Percentiles rank a stretch among this genome's conserved stretches.
These are phyloP conservation scores for Drosophila picticornis DNA, from an alignment of 2,888 invertebrate genomes.

Conservation along the genomic window DNA sequence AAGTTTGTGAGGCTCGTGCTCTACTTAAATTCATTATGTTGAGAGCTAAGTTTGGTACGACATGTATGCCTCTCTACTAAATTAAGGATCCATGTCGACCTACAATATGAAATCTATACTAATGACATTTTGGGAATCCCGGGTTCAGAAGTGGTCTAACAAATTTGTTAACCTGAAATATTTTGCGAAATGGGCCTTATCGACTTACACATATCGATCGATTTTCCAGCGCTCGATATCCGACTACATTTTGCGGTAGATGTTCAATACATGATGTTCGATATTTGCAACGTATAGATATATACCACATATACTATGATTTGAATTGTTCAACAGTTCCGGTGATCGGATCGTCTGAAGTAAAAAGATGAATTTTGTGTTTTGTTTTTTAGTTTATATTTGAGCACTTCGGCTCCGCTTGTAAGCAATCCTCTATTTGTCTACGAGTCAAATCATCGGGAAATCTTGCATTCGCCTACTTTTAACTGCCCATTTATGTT, in stretches of 20 bases:
- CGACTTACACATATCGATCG: neutral
- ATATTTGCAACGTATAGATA: neutral
- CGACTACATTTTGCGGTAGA: neutral
- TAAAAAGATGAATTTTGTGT: neutral
- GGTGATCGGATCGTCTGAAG: neutral
- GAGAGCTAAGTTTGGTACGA: neutral
- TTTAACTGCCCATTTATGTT: neutral
- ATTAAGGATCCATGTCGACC: neutral
- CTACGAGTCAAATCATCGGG: neutral
- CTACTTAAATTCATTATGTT: constrained; percentile 1
- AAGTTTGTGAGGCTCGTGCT: neutral
- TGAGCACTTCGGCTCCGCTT: neutral
- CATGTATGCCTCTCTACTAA: neutral
- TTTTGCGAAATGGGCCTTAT: neutral
- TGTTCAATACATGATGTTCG: neutral
- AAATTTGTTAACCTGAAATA: neutral
- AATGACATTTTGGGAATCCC: neutral
- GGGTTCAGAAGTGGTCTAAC: neutral
- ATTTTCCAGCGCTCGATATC: neutral
- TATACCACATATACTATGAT: neutral
- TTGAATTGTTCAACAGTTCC: neutral
- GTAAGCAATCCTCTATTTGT: neutral
- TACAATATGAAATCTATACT: no score
- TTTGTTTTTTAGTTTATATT: neutral
- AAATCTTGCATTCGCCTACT: neutral